phyloP scores from a whole-genome alignment of 2,797 vertebrate genomes.

The Alcedo atthis region DNA sequence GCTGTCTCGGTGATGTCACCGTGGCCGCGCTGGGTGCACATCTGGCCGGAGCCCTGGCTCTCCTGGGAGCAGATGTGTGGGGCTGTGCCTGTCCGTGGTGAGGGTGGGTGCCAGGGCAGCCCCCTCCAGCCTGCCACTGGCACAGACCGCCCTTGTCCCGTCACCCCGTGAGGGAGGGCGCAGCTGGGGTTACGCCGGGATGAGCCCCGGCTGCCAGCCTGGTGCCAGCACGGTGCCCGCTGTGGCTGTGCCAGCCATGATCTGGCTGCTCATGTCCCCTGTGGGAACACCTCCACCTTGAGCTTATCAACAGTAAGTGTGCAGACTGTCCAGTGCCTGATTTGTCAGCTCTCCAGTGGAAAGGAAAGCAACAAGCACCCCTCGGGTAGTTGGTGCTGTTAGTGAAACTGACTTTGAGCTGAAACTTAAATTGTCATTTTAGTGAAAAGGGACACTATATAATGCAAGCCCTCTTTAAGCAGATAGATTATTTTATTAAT shows the following conservation, averaged over 20 bases:
- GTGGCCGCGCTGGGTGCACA: background rate
- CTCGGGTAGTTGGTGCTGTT: background rate
- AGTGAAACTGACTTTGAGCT: background rate
- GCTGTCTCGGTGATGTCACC: fast-evolving
- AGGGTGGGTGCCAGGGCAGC: background rate
- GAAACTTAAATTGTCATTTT: background rate
- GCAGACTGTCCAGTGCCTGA: background rate
- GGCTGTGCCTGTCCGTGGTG: background rate
- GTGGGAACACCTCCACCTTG: background rate
- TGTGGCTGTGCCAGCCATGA: fast-evolving
- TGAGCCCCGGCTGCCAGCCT: fast-evolving
- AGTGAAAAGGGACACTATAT: background rate
- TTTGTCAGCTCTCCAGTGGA: background rate
- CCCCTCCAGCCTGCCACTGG: background rate
- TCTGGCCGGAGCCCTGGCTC: background rate
- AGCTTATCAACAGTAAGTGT: background rate
- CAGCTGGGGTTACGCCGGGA: background rate
- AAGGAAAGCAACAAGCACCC: background rate
- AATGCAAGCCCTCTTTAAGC: background rate
- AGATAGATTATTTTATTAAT: background rate
- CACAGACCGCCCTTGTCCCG: constrained; percentile 18
- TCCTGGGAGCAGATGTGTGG: constrained; percentile 8
- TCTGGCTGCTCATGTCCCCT: background rate
- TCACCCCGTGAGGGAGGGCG: background rate
- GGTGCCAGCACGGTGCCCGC: fast-evolving